Evolutionary conservation across 2,888 invertebrate genomes (phyloP), one percentile per base, ranked within the genome.

Genomic region (Thelaira solivaga): DNA sequence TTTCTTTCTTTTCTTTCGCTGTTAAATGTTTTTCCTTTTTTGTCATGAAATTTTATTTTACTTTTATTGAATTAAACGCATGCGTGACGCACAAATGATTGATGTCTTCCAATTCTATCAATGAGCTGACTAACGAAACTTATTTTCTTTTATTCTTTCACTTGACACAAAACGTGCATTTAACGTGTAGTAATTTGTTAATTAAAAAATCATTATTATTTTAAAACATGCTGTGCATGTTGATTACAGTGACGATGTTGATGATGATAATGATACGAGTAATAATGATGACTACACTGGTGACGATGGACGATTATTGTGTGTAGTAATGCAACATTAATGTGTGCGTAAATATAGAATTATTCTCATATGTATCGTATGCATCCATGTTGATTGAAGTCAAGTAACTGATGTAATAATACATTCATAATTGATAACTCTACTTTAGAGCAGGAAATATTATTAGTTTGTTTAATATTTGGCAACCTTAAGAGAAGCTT

Each of bases 111-210:
- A 77, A 31, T 77, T 72, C 61, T 36, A 53, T 67, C 61, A 75
- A 75, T 75, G 53, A 75, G 45, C 2, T 36, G 49, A 39, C 4
- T 64, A 20, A 20, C n/a, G n/a, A 29, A 29, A 29, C 10, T 45
- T 24, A 16, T 31, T n/a, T n/a, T 24, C 1, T 18, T 34, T n/a
- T 69, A 36, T 24, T 43, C n/a, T 18, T 36, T 43, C 20, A 13
- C 22, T 53, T 53, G 45, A 55, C 26, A 45, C n/a, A 61, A 67
- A 68, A 68, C 67, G 74, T 68, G 67, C 74, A 61, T 74, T 74
- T 64, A 78, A 74, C 74, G 77, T 78, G 77, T 69, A 45, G 59
- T 74, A 74, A 78, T 78, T 78, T 78, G 62, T 74, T 78, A 78
- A 78, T 78, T 78, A 78, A 74, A 65, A 78, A 74, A 18, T 39